Evolutionary conservation across 2,888 invertebrate genomes (phyloP), one percentile per base, ranked within the genome.

Genomic region (Catotricha subobsoleta): DNA sequence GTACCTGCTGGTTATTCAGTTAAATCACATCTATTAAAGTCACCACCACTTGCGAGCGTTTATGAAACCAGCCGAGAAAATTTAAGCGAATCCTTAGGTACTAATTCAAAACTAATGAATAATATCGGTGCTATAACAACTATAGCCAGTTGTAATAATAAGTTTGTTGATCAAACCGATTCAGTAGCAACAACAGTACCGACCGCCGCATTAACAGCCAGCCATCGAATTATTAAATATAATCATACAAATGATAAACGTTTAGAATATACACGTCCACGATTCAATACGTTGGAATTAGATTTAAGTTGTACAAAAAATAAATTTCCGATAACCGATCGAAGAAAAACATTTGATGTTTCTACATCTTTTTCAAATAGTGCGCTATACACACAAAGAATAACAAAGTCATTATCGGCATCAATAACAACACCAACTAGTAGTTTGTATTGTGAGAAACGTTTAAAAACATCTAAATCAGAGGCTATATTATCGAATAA

Each of bases 261-360:
- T 2, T 13, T 18, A 35, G 29, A 18, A 7, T 19, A 27, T 27
- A 16, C 50, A 10, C 51, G 60, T 27, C 60, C 59, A 18, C 58
- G 63, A 16, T 63, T 60, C 46, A 56, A 60, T 46, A 62, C 62
- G 27, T 47, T 61, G 18, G 61, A 62, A 46, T 54, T 71, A 48
- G 68, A 67, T 52, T 59, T 71, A 45, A 68, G 68, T 45, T 71
- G 68, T 55, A 67, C 67, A 48, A 68, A 69, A 49, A 71, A 71
- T 54, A 71, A 70, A 56, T 71, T 71, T 60, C 71, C 71, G 47
- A 70, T 71, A 47, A 65, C 59, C 44, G 58, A 62, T 49, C 57
- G 63, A 37, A 43, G 47, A 25, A 49, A 50, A 47, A 45, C 45
- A 33, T 47, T 48, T 12, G 39, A 39, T 42, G 42, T 44, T 21